Evolutionary conservation across 2,797 vertebrate species (phyloP), one percentile per base, ranked within the genome.

Genomic region (Molossus molossus): DNA sequence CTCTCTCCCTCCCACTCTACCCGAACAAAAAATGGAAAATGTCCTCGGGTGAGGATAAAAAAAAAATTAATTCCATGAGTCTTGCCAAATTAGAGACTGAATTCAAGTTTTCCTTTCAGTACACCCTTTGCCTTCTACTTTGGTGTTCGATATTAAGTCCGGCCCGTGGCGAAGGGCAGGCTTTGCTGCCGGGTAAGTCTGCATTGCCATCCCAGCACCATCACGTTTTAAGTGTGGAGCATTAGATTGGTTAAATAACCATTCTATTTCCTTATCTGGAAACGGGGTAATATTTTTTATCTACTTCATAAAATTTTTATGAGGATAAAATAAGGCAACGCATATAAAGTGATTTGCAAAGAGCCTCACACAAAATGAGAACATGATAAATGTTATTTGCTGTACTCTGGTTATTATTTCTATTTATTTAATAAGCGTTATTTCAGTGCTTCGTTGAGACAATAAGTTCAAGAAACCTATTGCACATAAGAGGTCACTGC

Each of bases 271-370:
- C 45, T 94, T 82, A 87, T 60, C 18, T 72, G 48, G 40, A 82
- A 92, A 83, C 58, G 9, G 17, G 15, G n/a, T 58, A 86, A 20
- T 40, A 69, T 89, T 93, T 93, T 92, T 94, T 90, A 73, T 58
- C 33, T 65, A 76, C 17, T 91, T 70, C 14, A 55, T 2, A 80
- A 40, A 76, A 96, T 81, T 82, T 65, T 92, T 62, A 67, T 1
- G 3, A 12, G 8, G 4, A 53, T 75, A n/a, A 48, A 90, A 65
- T 60, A 87, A 86, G 27, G 18, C 12, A 62, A 82, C 8, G 40
- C 17, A 70, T 18, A 23, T 15, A 62, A 48, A 57, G 15, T 60
- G 37, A 79, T 70, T 80, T 79, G 58, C 29, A 55, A 55, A 81
- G 40, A 88, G 10, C 17, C 10, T 80, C 82, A 72, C 3, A 21